These are phyloP conservation scores for Drosophila nr. perissopoda DNA, from an alignment of 2,888 invertebrate species.

Conservation along the genomic window DNA sequence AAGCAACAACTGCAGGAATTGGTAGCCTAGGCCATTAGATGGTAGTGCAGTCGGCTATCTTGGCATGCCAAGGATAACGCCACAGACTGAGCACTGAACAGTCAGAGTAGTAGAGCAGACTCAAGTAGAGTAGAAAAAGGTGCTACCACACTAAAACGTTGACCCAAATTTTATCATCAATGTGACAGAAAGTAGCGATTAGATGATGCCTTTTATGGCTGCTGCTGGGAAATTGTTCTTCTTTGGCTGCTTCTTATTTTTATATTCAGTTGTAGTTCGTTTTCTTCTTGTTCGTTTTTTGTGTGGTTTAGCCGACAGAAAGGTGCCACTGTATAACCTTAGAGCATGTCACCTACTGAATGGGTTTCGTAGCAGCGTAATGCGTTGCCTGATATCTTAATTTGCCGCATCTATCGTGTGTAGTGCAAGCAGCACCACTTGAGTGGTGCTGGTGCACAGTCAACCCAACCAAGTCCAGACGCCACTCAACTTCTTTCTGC, in stretches of 20 bases:
- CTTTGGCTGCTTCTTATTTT: slow-evolving; percentile 18
- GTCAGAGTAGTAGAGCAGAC: neutral
- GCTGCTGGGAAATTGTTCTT: slow-evolving; percentile 40
- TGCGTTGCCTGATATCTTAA: slow-evolving; percentile 80
- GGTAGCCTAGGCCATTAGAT: slow-evolving; percentile 73
- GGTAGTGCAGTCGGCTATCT: slow-evolving; percentile 70
- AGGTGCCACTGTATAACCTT: slow-evolving; percentile 64
- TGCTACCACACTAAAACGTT: slow-evolving; percentile 75
- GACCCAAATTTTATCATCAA: slow-evolving; percentile 82
- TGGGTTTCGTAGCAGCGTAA: slow-evolving; percentile 59
- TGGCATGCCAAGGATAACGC: slow-evolving; percentile 60
- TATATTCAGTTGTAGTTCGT: slow-evolving; percentile 32
- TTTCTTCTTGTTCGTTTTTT: neutral
- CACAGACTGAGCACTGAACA: neutral
- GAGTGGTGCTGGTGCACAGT: slow-evolving; percentile 27
- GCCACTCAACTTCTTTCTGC: slow-evolving; percentile 65
- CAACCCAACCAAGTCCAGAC: slow-evolving; percentile 26
- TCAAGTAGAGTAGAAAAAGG: slow-evolving; percentile 33
- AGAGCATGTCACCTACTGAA: slow-evolving; percentile 31
- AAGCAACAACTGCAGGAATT: slow-evolving; percentile 41
- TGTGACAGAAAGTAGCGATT: slow-evolving; percentile 82
- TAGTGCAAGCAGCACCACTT: slow-evolving; percentile 42
- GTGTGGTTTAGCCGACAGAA: slow-evolving; percentile 59
- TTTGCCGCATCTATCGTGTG: slow-evolving; percentile 67
- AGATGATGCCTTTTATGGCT: slow-evolving; percentile 80